A percentile compares a stretch with the other conserved stretches of the same genome.
phyloP scores from a whole-genome alignment of 2,797 vertebrate species.

The Parauchenoglanis ngamensis region DNA sequence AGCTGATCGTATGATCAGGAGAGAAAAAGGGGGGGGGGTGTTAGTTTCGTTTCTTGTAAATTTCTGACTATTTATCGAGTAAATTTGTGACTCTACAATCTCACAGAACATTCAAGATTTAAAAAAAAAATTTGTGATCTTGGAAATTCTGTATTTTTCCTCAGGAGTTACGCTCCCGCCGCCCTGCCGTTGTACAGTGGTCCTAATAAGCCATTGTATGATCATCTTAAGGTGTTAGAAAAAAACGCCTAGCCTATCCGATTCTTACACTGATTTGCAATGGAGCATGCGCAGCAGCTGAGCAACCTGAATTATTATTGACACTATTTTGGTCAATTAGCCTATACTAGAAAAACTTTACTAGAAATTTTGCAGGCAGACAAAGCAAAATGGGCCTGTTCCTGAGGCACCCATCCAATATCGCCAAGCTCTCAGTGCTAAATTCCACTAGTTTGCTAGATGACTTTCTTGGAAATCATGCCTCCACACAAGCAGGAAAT shows the following conservation, averaged over 20 bases:
- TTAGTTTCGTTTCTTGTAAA: too few species aligned
- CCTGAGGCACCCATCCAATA: not conserved
- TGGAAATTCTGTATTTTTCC: too few species aligned
- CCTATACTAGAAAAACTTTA: not conserved
- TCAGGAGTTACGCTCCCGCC: too few species aligned
- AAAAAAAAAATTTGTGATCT: too few species aligned
- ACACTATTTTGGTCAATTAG: not conserved
- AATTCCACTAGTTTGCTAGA: not conserved
- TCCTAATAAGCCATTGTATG: too few species aligned
- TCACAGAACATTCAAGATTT: too few species aligned
- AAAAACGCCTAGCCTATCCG: not conserved
- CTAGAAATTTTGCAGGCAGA: not conserved
- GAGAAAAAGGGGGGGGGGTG: not conserved
- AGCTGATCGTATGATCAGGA: not conserved
- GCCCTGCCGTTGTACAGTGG: too few species aligned
- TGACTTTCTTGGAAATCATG: not conserved
- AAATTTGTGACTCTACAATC: too few species aligned
- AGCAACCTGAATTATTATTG: not conserved
- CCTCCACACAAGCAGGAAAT: not conserved
- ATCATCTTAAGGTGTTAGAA: not conserved
- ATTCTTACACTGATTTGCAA: not conserved
- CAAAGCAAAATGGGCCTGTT: not conserved
- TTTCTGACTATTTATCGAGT: too few species aligned
- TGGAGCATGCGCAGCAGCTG: not conserved
- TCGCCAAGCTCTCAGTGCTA: not conserved